Evolutionary conservation across 2,113 vertebrate genomes (phyloP), one percentile per base, ranked within the genome.

Genomic region (Mus spicilegus): DNA sequence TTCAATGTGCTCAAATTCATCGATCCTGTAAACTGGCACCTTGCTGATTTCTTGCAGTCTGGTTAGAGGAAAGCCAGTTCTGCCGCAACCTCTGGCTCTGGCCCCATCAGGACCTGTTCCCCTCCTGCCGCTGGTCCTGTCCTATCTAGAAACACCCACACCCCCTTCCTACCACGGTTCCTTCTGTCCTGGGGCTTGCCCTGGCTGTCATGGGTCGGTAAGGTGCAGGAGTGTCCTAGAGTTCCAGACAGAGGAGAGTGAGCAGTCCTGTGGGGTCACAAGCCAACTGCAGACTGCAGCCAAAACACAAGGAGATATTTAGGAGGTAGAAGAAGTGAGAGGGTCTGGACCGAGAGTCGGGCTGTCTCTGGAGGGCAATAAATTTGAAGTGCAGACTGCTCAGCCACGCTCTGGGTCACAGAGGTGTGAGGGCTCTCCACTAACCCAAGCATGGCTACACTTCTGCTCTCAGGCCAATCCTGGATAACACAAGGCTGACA

Each of bases 121-220:
- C n/a, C n/a, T 63, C 24, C 0, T 28, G 36, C 63, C 36, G 8
- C 5, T 42, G 19, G 5, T 4, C 0, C 20, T 54, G 63, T 56
- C 61, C 42, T 69, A 87, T 49, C 30, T 51, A 30, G 42, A 51
- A 69, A 87, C 46, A 36, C 56, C n/a, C 80, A 8, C 26, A 13
- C 17, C 17, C 65, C 30, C 2, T 36, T 51, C 63, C 42, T 46
- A 33, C 28, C 42, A 49, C 1, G n/a, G 63, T 49, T 36, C 42
- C 42, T 89, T 73, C 26, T n/a, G 51, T 42, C 58, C 58, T 20
- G 7, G 1, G 5, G 49, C 42, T 36, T 46, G 26, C 39, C 11
- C 80, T 51, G 49, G 61, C 8, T 39, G 1, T 69, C 51, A 13
- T 1, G 0, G 33, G 14, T 13, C 0, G 0, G 3, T 22, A 51